Conservation (phyloP, 2,113 vertebrate genomes). For the Prinia subflava region DNA sequence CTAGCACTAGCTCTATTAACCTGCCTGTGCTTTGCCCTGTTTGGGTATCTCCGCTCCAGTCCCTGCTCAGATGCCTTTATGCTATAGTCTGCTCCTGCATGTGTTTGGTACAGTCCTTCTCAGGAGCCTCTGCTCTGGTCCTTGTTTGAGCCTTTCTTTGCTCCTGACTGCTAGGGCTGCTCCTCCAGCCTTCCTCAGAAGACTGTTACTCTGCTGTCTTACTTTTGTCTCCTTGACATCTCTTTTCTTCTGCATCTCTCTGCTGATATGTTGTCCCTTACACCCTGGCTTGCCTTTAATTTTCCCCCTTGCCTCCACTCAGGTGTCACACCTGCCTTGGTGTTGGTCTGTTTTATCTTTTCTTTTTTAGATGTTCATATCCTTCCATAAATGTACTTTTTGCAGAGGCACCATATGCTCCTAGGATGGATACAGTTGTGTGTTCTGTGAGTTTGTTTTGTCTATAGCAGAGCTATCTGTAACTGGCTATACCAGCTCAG, state of each 20-base stretch:
- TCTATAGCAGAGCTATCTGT: not conserved
- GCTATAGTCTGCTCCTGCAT: not conserved
- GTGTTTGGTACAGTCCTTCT: not conserved
- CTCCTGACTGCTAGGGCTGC: not conserved
- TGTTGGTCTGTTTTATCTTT: not conserved
- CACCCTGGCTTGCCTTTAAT: not conserved
- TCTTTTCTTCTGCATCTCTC: not conserved
- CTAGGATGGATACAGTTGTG: not conserved
- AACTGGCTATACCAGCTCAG: not conserved
- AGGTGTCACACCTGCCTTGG: not conserved
- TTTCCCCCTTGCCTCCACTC: not conserved
- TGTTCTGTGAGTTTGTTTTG: not conserved
- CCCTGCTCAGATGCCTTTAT: not conserved
- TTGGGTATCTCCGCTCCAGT: not conserved
- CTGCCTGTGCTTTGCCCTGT: accelerated
- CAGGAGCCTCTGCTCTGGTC: not conserved
- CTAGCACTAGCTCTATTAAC: not conserved
- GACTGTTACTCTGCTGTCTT: not conserved
- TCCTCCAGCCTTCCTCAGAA: not conserved
- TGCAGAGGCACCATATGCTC: not conserved
- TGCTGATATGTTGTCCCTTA: not conserved
- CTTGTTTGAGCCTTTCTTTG: not conserved
- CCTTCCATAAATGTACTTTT: not conserved
- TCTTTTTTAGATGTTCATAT: not conserved
- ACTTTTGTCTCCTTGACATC: not conserved